Evolutionary conservation across 2,888 invertebrate species (phyloP), one percentile per base, ranked within the genome.

Genomic region (Baronia brevicornis): DNA sequence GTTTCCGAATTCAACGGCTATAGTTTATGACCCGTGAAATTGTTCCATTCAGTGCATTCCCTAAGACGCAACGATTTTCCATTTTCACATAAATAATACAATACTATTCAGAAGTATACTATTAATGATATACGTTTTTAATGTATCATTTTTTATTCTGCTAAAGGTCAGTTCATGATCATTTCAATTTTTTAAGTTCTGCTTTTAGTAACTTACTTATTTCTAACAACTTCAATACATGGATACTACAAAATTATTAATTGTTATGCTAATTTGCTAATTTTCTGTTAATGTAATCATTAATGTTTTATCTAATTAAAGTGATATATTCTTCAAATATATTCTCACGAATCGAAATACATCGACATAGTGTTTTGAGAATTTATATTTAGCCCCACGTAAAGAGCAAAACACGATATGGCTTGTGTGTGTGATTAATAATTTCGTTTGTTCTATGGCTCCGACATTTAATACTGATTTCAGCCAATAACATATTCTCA

Each of bases 11-110:
- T 54, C 60, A 55, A 58, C 60, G 54, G 55, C 53, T 59, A 62
- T 75, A 65, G 73, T 78, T 82, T 82, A 84, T 84, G 80, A 67
- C 63, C 69, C 84, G 77, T 84, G 77, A 82, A 82, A 84, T 84
- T 70, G 78, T 56, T 60, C 62, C 58, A 69, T 75, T 77, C 69
- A 75, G 59, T 59, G 49, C 54, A 63, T 61, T 58, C 62, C 51
- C 58, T 54, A 55, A 60, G 54, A 65, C 57, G 59, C 56, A 54
- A 54, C 51, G 65, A 61, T 65, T 79, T 82, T 73, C 78, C 77
- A 79, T 79, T 80, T 82, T 55, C 79, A 64, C 68, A 50, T 51
- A 55, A 60, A 78, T 70, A 71, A 75, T 74, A 75, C 73, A 66
- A 74, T 69, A 62, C 49, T 39, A 54, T 54, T 70, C 66, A 60